phyloP scores from a whole-genome alignment of 2,113 vertebrate genomes.

The Anoplopoma fimbria region DNA sequence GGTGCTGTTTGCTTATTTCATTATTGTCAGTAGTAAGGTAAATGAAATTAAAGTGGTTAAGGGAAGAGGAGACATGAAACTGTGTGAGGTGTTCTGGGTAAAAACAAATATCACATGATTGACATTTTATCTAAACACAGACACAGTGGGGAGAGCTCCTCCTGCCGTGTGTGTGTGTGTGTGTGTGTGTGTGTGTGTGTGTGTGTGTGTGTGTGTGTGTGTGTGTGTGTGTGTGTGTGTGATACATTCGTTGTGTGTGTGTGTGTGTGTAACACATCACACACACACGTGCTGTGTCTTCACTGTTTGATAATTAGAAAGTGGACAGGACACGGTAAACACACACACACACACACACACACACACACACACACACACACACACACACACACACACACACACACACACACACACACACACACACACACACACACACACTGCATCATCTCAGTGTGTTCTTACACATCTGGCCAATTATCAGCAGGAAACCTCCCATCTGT shows the following conservation, averaged over 20 bases:
- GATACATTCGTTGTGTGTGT: slow-evolving; percentile 21
- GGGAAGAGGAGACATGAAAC: neutral
- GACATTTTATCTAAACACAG: slow-evolving; percentile 28
- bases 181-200: slow-evolving; percentile 31
- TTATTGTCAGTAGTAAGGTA: neutral
- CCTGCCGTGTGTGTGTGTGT: slow-evolving; percentile 31
- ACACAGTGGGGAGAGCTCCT: slow-evolving; percentile 22
- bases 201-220: slow-evolving; percentile 14
- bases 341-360: neutral
- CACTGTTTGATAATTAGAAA: slow-evolving; percentile 29
- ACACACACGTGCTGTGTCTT: neutral
- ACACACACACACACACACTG: neutral
- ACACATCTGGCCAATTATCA: slow-evolving; percentile 63
- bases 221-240: slow-evolving; percentile 22
- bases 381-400: slow-evolving; percentile 3
- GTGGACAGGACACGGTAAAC: slow-evolving; percentile 10
- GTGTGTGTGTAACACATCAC: too few species aligned
- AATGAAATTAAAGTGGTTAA: neutral
- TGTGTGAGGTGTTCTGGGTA: neutral
- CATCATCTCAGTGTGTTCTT: neutral
- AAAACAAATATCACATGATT: slow-evolving; percentile 15
- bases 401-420: slow-evolving; percentile 3
- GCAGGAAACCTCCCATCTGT: slow-evolving; percentile 57
- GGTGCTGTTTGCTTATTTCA: neutral
- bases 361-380: neutral